A percentile compares a stretch with the other conserved stretches of the same genome.
Evolutionary conservation across 2,888 invertebrate genomes (phyloP).

Genomic region (Pherbina coryleti): DNA sequence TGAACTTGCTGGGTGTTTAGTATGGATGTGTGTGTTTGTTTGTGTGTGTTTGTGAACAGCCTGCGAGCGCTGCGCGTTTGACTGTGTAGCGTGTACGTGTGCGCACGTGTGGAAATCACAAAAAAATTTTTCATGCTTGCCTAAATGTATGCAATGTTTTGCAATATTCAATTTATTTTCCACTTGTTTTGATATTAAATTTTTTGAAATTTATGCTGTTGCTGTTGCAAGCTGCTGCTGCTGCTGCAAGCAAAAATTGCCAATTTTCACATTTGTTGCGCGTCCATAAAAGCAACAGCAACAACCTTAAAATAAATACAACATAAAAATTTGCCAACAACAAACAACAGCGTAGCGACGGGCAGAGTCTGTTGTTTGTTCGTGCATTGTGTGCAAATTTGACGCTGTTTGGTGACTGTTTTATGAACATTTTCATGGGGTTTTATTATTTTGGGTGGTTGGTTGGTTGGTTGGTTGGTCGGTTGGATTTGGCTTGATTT

Average conservation of each 20-base stretch:
- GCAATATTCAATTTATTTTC: background rate
- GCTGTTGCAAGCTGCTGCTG: background rate
- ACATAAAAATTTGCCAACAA: background rate
- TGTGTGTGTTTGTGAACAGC: background rate
- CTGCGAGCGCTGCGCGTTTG: background rate
- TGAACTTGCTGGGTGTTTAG: background rate
- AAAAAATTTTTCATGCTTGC: too few species aligned
- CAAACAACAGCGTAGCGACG: background rate
- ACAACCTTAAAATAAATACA: background rate
- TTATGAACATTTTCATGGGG: too few species aligned
- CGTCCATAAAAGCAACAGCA: background rate
- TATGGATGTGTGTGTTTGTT: background rate
- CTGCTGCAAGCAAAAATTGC: background rate
- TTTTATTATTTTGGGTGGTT: too few species aligned
- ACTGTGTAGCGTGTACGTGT: too few species aligned
- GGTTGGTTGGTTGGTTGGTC: too few species aligned
- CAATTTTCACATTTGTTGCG: slow-evolving; percentile 1
- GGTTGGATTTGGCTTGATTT: too few species aligned
- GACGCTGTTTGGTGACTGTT: too few species aligned
- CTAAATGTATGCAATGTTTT: background rate
- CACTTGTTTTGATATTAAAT: background rate
- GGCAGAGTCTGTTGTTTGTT: background rate
- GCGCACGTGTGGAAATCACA: too few species aligned
- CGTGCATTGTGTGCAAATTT: too few species aligned
- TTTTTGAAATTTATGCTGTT: background rate